A percentile compares a stretch with the other conserved stretches of the same genome.
Conservation (phyloP, 2,113 vertebrate species). For the Vanacampus margaritifer region DNA sequence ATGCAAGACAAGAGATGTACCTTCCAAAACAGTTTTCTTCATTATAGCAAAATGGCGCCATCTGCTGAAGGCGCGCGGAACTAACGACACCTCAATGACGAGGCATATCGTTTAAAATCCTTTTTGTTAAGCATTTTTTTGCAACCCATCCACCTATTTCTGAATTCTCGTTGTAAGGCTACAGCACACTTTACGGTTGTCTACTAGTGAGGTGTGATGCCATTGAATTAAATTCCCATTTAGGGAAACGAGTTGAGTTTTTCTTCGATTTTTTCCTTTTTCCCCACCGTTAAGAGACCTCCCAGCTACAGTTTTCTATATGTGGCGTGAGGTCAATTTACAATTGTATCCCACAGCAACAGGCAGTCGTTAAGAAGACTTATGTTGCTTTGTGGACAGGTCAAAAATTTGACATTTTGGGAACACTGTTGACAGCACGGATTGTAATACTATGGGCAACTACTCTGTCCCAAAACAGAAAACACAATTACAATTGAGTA, state of each 20-base stretch:
- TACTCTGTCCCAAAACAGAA: too few relatives aligned
- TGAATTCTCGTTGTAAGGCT: background rate
- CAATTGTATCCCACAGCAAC: background rate
- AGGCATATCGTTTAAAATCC: too few relatives aligned
- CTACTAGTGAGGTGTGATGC: too few relatives aligned
- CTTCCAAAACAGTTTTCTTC: background rate
- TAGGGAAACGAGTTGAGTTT: background rate
- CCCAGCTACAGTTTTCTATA: background rate
- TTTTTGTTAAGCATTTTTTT: background rate
- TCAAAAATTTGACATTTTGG: background rate
- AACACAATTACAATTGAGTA: background rate
- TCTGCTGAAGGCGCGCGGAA: background rate
- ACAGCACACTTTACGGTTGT: background rate
- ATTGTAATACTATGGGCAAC: too few relatives aligned
- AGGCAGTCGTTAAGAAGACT: background rate
- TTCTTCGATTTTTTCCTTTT: background rate
- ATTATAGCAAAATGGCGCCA: background rate
- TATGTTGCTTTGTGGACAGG: background rate
- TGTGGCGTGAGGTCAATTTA: background rate
- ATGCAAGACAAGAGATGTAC: too few relatives aligned
- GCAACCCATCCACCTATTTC: background rate
- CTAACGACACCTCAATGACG: background rate
- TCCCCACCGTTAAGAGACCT: background rate
- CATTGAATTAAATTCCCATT: background rate
- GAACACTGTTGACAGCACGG: background rate